These are phyloP conservation scores for Macrophya annulata DNA, from an alignment of 2,888 invertebrate genomes.

Conservation along the genomic window DNA sequence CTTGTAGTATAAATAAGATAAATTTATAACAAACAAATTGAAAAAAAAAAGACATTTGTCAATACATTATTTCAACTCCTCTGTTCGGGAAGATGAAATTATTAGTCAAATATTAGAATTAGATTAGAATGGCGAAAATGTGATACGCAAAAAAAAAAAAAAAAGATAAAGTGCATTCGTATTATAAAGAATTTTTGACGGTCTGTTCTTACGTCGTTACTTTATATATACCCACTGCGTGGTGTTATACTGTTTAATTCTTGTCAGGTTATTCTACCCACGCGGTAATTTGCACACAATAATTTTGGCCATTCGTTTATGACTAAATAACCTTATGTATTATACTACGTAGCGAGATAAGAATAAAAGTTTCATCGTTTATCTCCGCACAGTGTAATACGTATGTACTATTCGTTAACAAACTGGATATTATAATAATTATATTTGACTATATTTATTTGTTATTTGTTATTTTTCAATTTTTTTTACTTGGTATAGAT, in stretches of 20 bases:
- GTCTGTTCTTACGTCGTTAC: background rate
- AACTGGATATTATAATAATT: background rate
- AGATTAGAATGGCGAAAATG: background rate
- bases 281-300: constrained; percentile 65
- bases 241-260: constrained; percentile 3
- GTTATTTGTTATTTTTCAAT: too few relatives aligned
- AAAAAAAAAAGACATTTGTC: too few relatives aligned
- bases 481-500: background rate
- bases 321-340: constrained; percentile 7
- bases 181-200: background rate
- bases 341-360: constrained; percentile 15
- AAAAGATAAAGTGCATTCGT: background rate
- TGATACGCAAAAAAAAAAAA: background rate
- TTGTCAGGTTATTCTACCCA: constrained; percentile 55
- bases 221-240: background rate
- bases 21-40: too few relatives aligned
- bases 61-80: too few relatives aligned
- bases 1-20: too few relatives aligned
- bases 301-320: constrained; percentile 60
- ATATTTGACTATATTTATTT: too few relatives aligned
- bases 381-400: background rate
- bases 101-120: too few relatives aligned
- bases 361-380: constrained; percentile 21
- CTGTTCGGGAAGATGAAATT: background rate
- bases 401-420: background rate